Base-by-base conservation (phyloP, 2,113 vertebrate genomes). In the Scopus umbretta region DNA sequence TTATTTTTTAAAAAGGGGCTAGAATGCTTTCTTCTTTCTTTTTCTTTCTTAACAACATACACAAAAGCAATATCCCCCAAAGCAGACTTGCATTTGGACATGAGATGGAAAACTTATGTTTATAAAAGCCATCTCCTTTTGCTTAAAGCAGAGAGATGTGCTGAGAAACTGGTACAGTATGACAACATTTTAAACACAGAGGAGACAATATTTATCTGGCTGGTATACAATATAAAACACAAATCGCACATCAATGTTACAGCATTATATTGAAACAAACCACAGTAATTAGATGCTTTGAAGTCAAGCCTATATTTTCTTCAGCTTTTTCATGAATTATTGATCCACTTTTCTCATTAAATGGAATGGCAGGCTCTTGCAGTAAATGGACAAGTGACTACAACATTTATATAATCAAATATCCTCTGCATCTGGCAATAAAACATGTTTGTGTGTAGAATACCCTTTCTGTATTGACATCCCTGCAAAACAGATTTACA, bases 171-270 rank as follows among this genome's bases (percentile, higher is more conserved):
- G 90, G 88, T 96, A 97, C 94, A 96, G 67, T 87, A 96, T 80
- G 95, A 94, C 94, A 97, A 97, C 97, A 76, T 93, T 95, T 96
- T 94, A 73, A 96, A 97, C 96, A 98, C 89, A 85, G 91, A 97
- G 76, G 61, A 96, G 92, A 97, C 91, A 30, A 86, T 83, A 90
- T 96, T 95, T 92, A 87, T 97, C 94, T 88, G 86, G 71, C 90
- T 89, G 53, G 38, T 90, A 71, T 90, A 91, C 79, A 94, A 65
- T 85, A 94, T 80, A 95, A 96, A 95, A 94, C 90, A 97, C 85
- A 97, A 96, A 97, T 87, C 43, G 80, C 95, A 97, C 96, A 97
- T 78, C 88, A 88, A 30, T 73, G 84, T 94, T 95, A 90, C 95
- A 95, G 79, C 74, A 67, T 80, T 91, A 80, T 91, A 93, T 67